These are phyloP conservation scores for Thereva nobilitata DNA, from an alignment of 2,888 invertebrate genomes.

Conservation along the genomic window DNA sequence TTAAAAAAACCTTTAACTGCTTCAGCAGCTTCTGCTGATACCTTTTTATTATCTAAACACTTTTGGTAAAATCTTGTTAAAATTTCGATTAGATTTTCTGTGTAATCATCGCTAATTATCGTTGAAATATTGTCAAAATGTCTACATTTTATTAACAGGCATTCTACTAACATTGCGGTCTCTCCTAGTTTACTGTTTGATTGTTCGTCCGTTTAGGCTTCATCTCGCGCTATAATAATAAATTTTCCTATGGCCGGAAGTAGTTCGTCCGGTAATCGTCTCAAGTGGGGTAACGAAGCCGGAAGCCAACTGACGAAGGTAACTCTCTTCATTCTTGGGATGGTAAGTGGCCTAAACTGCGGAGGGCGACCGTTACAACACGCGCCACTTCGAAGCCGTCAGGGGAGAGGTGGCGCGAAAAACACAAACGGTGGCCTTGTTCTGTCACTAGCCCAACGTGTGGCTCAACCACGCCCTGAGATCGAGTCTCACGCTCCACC, in stretches of 20 bases:
- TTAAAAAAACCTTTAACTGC: constrained; percentile 59
- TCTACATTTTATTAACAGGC: constrained; percentile 60
- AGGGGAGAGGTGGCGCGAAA: no score
- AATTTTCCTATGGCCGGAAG: constrained; percentile 63
- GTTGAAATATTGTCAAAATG: constrained; percentile 66
- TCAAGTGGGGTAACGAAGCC: constrained; percentile 62
- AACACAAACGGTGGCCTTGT: no score
- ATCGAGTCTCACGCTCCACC: no score
- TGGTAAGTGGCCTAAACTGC: no score
- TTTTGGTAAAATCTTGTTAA: constrained; percentile 59
- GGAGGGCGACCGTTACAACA: no score
- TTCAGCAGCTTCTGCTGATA: constrained; percentile 50
- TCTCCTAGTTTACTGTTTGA: constrained; percentile 54
- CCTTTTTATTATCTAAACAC: constrained; percentile 51
- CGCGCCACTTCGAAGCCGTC: no score
- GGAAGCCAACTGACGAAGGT: constrained; percentile 60
- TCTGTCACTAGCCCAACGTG: no score
- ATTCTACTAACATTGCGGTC: constrained; percentile 58
- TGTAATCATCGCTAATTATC: constrained; percentile 65
- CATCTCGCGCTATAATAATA: constrained; percentile 59
- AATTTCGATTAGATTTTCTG: constrained; percentile 61
- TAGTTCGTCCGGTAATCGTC: constrained; percentile 63
- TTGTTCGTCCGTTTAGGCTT: constrained; percentile 53
- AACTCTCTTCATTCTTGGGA: constrained; percentile 62
- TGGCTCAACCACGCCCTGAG: no score